These are phyloP conservation scores for Galemys pyrenaicus DNA, from an alignment of 2,113 vertebrate species.

Conservation along the genomic window DNA sequence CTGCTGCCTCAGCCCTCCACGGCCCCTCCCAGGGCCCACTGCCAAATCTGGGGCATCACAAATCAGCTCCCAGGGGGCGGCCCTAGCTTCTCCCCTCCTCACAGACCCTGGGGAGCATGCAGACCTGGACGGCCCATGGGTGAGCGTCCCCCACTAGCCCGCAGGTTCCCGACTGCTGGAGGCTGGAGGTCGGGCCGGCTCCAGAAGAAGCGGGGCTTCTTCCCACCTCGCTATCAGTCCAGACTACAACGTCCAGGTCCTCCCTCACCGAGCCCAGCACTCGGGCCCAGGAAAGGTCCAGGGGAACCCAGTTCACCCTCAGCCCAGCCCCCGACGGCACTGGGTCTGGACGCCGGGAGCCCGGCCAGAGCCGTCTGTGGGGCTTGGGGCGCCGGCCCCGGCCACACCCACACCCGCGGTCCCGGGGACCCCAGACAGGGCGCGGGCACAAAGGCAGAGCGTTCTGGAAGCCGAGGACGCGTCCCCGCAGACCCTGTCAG, in stretches of 20 bases:
- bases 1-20: neutral
- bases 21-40: accelerated
- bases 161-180: neutral
- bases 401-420: no score
- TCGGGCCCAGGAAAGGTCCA: neutral
- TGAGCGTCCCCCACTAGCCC: accelerated
- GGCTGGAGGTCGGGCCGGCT: neutral
- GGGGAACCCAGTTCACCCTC: no score
- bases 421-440: no score
- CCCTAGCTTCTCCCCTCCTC: neutral
- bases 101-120: accelerated
- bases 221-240: neutral
- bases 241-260: no score
- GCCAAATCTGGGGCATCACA: accelerated
- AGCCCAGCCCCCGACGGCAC: no score
- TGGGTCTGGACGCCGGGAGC: no score
- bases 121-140: neutral
- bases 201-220: no score
- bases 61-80: neutral
- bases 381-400: no score
- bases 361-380: no score
- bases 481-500: no score
- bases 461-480: no score
- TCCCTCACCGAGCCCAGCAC: neutral
- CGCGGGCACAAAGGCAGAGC: no score